Evolutionary conservation across 2,113 vertebrate genomes (phyloP).

Genomic region (Mystacornis crossleyi): DNA sequence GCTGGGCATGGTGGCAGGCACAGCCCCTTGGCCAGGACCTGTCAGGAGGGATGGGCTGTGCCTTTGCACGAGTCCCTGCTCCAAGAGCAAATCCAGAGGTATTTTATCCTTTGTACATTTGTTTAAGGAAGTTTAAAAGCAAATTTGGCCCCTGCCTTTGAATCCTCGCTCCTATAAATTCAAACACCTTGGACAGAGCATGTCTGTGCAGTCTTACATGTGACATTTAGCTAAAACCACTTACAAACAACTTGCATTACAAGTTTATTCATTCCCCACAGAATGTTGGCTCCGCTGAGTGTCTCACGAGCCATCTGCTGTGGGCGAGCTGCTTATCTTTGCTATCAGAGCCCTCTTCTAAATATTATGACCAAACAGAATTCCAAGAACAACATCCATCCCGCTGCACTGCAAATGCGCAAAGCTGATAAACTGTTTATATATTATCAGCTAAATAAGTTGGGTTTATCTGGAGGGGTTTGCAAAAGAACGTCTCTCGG

Average conservation of each 20-base stretch:
- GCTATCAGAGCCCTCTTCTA: constrained; percentile 80
- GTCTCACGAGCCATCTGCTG: constrained; percentile 73
- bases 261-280: constrained; percentile 70
- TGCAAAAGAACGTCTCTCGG: constrained; percentile 66
- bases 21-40: neutral
- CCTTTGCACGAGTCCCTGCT: neutral
- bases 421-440: constrained; percentile 80
- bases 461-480: constrained; percentile 70
- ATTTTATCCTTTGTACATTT: constrained; percentile 49
- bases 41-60: neutral
- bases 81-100: constrained; percentile 44
- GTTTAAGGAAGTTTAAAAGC: constrained; percentile 78
- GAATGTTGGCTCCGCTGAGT: constrained; percentile 67
- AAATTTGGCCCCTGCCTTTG: constrained; percentile 79
- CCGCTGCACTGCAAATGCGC: constrained; percentile 74
- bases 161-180: constrained; percentile 66
- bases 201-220: constrained; percentile 71
- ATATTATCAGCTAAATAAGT: constrained; percentile 72
- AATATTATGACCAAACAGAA: constrained; percentile 81
- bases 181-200: constrained; percentile 72
- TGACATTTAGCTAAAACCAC: constrained; percentile 72
- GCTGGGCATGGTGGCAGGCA: neutral
- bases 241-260: constrained; percentile 67
- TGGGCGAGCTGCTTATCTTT: constrained; percentile 72
- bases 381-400: constrained; percentile 75